These are phyloP conservation scores for Drosophila melanica DNA, from an alignment of 1,140 invertebrate genomes.

Conservation along the genomic window DNA sequence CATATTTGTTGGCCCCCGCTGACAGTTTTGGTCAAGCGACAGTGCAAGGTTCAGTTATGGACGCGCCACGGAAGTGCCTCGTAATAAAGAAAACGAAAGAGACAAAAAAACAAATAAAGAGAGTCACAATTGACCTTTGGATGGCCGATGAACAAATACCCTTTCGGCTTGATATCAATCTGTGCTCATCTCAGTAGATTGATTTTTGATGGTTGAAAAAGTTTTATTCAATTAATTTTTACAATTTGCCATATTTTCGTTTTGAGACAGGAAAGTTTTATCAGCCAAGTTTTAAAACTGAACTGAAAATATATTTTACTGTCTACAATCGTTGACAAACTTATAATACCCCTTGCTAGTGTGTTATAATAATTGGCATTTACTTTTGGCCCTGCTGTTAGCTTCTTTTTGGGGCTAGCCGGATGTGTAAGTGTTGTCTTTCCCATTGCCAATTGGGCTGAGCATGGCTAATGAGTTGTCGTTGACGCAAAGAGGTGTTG, in stretches of 20 bases:
- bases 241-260: no score
- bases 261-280: no score
- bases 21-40: conserved; percentile 53
- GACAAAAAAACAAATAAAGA: conserved; percentile 19
- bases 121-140: neutral
- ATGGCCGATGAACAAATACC: no score
- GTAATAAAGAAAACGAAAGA: conserved; percentile 30
- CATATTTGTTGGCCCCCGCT: conserved; percentile 33
- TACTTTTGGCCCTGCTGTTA: conserved; percentile 34
- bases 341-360: no score
- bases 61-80: conserved; percentile 53
- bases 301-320: no score
- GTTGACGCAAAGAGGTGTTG: conserved; percentile 36
- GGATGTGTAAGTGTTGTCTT: conserved; percentile 73
- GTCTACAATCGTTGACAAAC: no score
- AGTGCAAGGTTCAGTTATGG: conserved; percentile 42
- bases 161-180: no score
- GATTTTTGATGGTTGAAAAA: no score
- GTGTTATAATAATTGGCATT: conserved; percentile 6
- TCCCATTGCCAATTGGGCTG: conserved; percentile 37
- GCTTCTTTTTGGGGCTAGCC: conserved; percentile 42
- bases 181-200: no score
- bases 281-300: no score
- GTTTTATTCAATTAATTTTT: no score
- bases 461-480: conserved; percentile 67